Base-by-base conservation (phyloP, 2,888 invertebrate species). In the Eucera pruinosa region DNA sequence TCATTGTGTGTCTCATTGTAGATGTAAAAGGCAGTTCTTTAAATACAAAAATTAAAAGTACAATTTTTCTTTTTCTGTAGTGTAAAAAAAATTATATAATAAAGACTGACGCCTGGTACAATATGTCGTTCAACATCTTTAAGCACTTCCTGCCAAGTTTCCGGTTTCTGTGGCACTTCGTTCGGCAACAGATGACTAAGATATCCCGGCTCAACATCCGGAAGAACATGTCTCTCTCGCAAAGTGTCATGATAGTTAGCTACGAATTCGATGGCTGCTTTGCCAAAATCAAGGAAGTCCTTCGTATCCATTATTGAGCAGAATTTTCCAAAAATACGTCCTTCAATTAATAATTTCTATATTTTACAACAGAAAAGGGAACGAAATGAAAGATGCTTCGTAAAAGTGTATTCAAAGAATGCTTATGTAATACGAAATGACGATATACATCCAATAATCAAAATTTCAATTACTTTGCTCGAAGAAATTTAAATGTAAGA, bases 121-220 rank as follows among this genome's bases (percentile, higher is more conserved):
- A 99, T 97, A 55, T 96, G 94, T 75, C 95, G 93, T 89, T 97
- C 97, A 72, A 99, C 95, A 89, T 99, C 99, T 78, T 95, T 94
- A 67, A 99, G 93, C 7, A 99, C 95, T 20, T 95, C 95, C 86
- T 96, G 94, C 97, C 98, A 99, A 2, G 95, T 91, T 91, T 98
- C 98, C 0, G 97, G 95, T 23, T 95, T 92, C 80, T 96, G 94
- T 0, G 99, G 99, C 2, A 98, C 96, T 82, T 96, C 94, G 73
- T 95, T 95, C 0, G 98, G 98, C 30, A 99, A 93, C 39, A 96
- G 93, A 23, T 95, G 93, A 61, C 95, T 94, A 78, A 99, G 93
- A 92, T 98, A 98, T 36, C 98, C 98, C 0, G 99, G 99, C 83
- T 96, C 94, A 0, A 98, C 97, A 20, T 95, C 95, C 18, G 99